These are phyloP conservation scores for Pegoplata infirma DNA, from an alignment of 2,888 invertebrate species.

Conservation along the genomic window DNA sequence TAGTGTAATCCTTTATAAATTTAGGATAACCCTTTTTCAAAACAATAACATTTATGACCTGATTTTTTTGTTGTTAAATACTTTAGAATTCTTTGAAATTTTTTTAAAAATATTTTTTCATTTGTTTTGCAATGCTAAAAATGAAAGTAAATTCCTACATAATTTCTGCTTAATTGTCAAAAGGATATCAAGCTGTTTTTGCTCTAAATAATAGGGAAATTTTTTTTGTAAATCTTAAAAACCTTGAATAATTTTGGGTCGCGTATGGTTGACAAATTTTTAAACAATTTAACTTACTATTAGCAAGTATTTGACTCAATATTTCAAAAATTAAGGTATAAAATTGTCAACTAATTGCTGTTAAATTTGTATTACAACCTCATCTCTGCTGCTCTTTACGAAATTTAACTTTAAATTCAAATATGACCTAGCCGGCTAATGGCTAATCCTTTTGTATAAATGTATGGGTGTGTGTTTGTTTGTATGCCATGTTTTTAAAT, in stretches of 20 bases:
- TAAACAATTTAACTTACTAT: slow-evolving; percentile 45
- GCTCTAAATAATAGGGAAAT: slow-evolving; percentile 1
- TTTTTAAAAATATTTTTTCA: neutral
- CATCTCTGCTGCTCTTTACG: neutral
- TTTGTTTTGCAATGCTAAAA: neutral
- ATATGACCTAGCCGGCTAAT: neutral
- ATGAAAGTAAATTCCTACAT: slow-evolving; percentile 1
- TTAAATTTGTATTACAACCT: slow-evolving; percentile 2
- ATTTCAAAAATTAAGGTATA: neutral
- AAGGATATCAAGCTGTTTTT: neutral
- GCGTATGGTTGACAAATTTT: neutral
- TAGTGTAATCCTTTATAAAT: neutral
- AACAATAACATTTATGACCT: neutral
- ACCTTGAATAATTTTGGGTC: slow-evolving; percentile 8
- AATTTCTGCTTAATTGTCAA: too few relatives aligned
- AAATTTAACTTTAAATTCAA: neutral
- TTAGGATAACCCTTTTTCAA: slow-evolving; percentile 12
- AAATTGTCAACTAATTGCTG: slow-evolving; percentile 37
- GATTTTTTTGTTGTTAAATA: neutral
- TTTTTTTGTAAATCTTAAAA: neutral
- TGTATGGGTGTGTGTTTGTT: neutral
- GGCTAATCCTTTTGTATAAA: neutral
- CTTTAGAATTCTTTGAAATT: neutral
- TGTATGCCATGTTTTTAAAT: slow-evolving; percentile 21
- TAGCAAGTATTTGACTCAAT: slow-evolving; percentile 30